These are phyloP conservation scores for Vesta saturnalis DNA, from an alignment of 2,888 invertebrate species.

Conservation along the genomic window DNA sequence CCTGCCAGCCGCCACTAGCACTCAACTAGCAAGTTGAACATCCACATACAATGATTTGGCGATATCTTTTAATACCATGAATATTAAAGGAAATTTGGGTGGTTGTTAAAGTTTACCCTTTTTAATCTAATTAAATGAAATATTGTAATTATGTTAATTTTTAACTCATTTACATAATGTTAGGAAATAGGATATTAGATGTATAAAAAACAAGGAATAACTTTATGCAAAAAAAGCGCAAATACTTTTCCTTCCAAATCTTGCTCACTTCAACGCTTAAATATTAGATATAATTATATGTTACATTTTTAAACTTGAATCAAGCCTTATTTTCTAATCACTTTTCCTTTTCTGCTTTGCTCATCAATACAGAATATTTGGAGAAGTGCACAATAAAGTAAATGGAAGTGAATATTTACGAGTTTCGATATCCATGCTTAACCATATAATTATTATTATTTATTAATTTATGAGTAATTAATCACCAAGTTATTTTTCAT, in stretches of 20 bases:
- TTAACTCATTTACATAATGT: not conserved
- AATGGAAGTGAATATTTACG: too few relatives aligned
- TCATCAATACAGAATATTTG: too few relatives aligned
- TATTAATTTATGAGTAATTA: too few relatives aligned
- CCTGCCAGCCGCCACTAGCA: slow-evolving; percentile 60
- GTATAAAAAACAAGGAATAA: not conserved
- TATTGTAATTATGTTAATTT: slow-evolving; percentile 3
- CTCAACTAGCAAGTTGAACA: slow-evolving; percentile 49
- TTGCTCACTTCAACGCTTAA: slow-evolving; percentile 1
- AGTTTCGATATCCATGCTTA: too few relatives aligned
- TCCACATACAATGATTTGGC: slow-evolving; percentile 61
- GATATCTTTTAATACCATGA: slow-evolving; percentile 58
- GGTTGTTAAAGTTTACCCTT: slow-evolving; percentile 13
- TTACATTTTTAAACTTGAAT: too few relatives aligned
- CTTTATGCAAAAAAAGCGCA: too few relatives aligned
- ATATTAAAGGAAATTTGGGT: slow-evolving; percentile 29
- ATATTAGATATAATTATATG: too few relatives aligned
- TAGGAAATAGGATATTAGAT: not conserved
- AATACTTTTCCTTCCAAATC: not conserved
- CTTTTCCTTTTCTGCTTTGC: too few relatives aligned
- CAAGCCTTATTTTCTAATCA: too few relatives aligned
- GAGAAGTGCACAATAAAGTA: too few relatives aligned
- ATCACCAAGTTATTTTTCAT: too few relatives aligned
- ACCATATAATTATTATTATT: too few relatives aligned
- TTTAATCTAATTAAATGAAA: slow-evolving; percentile 21